Conservation (phyloP, 2,113 vertebrate genomes). For the Malurus melanocephalus region DNA sequence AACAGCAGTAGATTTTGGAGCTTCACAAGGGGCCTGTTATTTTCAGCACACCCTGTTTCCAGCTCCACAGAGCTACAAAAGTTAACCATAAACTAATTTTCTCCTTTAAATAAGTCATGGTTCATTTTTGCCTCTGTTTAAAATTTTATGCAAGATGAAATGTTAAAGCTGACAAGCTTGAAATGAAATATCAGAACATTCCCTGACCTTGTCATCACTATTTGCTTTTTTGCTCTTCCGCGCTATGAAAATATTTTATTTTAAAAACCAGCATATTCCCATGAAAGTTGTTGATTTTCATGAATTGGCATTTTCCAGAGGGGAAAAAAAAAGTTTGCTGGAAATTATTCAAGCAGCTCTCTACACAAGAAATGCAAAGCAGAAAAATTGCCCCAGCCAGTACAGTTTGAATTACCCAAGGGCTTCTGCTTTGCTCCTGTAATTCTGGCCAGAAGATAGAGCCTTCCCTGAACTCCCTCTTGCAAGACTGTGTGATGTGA, state of each 20-base stretch:
- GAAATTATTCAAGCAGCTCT: neutral
- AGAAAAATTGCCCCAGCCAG: neutral
- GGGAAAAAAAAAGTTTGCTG: neutral
- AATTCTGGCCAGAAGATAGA: neutral
- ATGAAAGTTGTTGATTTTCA: constrained; percentile 22
- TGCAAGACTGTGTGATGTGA: neutral
- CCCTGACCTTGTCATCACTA: constrained; percentile 16
- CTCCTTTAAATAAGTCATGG: neutral
- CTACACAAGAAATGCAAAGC: neutral
- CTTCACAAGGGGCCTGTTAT: neutral
- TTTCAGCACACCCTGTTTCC: neutral
- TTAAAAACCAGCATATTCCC: neutral
- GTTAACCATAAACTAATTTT: neutral
- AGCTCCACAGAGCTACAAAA: neutral
- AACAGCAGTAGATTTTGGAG: neutral
- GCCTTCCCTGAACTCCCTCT: neutral
- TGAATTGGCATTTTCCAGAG: constrained; percentile 10
- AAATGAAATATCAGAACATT: constrained; percentile 12
- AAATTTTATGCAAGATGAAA: neutral
- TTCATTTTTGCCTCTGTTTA: constrained; percentile 1
- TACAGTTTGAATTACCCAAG: neutral
- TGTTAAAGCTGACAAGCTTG: constrained; percentile 7
- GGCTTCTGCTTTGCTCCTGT: neutral
- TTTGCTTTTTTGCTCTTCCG: neutral
- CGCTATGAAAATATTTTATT: neutral